These are phyloP conservation scores for Dioctria linearis DNA, from an alignment of 2,888 invertebrate genomes.

Conservation along the genomic window DNA sequence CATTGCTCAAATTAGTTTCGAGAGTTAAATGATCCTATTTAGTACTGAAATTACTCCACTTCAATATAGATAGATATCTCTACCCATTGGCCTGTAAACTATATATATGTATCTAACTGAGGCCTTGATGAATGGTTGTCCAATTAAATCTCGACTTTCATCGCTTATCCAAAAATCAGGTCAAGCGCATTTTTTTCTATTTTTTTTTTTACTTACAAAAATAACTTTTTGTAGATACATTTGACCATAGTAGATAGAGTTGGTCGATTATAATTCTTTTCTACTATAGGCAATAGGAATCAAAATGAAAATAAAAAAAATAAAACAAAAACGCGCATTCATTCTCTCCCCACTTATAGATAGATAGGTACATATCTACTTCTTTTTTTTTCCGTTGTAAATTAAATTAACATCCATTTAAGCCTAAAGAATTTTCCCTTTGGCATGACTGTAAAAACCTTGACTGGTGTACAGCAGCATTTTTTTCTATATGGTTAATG, in stretches of 20 bases:
- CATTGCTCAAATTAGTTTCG: slow-evolving; percentile 3
- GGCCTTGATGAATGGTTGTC: slow-evolving; percentile 9
- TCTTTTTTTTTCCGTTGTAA: neutral
- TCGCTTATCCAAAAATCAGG: slow-evolving; percentile 11
- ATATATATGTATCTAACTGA: slow-evolving; percentile 1
- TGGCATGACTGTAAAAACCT: slow-evolving; percentile 13
- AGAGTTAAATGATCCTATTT: slow-evolving; percentile 1
- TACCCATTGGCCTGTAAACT: neutral
- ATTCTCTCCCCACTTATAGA: neutral
- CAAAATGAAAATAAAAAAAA: neutral
- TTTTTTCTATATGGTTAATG: slow-evolving; percentile 15
- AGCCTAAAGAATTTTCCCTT: slow-evolving; percentile 46
- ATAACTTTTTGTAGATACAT: neutral
- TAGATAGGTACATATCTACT: too few relatives aligned
- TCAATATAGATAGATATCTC: neutral
- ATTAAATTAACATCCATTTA: slow-evolving; percentile 42
- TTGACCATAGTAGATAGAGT: neutral
- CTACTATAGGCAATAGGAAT: neutral
- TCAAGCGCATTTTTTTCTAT: neutral
- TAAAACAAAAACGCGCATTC: neutral
- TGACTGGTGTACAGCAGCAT: neutral
- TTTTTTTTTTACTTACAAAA: slow-evolving; percentile 1
- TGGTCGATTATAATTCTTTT: neutral
- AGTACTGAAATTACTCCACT: slow-evolving; percentile 7
- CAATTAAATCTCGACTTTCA: slow-evolving; percentile 27